A percentile compares a stretch with the other conserved stretches of the same genome.
phyloP scores from a whole-genome alignment of 2,113 vertebrate species.

The Saiga tatarica region DNA sequence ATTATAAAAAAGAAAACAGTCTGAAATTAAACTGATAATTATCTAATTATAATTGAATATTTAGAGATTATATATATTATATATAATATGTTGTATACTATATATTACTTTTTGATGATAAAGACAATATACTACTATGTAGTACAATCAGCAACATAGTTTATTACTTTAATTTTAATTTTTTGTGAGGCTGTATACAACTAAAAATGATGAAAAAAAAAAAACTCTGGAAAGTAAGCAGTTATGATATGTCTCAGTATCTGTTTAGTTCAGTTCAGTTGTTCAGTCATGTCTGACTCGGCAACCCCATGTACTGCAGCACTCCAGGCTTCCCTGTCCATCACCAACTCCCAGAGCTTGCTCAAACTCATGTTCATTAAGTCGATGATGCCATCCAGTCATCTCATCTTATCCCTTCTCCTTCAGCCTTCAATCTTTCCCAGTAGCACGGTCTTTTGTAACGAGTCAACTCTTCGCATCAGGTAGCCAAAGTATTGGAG shows the following conservation, averaged over 20 bases:
- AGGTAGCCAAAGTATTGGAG: neutral
- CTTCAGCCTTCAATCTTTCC: neutral
- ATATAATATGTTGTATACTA: neutral
- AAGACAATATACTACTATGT: neutral
- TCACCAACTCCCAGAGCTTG: neutral
- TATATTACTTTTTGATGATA: neutral
- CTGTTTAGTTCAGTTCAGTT: neutral
- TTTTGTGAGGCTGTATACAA: neutral
- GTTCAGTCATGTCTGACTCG: neutral
- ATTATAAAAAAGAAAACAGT: neutral
- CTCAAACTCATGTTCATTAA: neutral
- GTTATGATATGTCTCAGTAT: neutral
- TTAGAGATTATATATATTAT: neutral
- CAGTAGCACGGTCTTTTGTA: neutral
- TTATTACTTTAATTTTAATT: constrained; percentile 2
- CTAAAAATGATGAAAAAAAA: neutral
- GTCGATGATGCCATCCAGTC: neutral
- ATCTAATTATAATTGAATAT: neutral
- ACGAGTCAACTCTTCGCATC: neutral
- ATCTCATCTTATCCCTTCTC: neutral
- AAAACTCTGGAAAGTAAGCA: neutral
- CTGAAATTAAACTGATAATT: neutral
- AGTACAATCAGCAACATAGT: neutral
- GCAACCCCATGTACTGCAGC: neutral
- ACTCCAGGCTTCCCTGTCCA: neutral